Evolutionary conservation across 1,140 invertebrate genomes (phyloP), one percentile per base, ranked within the genome.

Genomic region (Drusus annulatus): DNA sequence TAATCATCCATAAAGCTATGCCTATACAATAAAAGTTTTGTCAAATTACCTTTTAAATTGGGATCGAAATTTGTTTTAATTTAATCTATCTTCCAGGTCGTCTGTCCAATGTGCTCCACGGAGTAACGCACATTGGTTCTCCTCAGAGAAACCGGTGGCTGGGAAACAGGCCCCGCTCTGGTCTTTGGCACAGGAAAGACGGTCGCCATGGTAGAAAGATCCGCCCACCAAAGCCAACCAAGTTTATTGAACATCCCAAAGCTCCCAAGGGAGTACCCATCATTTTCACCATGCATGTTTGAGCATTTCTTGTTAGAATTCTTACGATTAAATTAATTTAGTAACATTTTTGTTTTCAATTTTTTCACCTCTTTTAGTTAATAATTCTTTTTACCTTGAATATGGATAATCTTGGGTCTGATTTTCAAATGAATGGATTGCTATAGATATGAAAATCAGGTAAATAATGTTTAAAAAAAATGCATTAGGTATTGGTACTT

Each of bases 171-270:
- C 98, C 96, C 2, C 90, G 95, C 19, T 97, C 96, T 45, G 98
- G 98, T n/a, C 90, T 96, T 21, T 98, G 95, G 95, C 95, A 99
- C 76, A 91, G 96, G 10, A 99, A 99, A 89, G 92, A 92, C 80
- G 98, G 98, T 10, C 92, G 93, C 80, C 92, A 93, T 88, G 98
- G 98, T 10, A 91, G 97, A 15, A 99, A 99, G 90, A 94, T 99
- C 54, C 91, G 90, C 80, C 91, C 89, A 1, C 88, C 88, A 0
- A 90, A 89, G 58, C 87, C 86, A 4, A 84, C 89, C 25, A 90
- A 89, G 63, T 78, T 85, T 36, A 87, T 89, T 0, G n/a, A 62
- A 50, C 50, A 52, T 68, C 60, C 76, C n/a, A 68, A 52, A 17
- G 19, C 8, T 10, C 60, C 36, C 6, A 21, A n/a, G 15, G 25